These are phyloP conservation scores for Porites australiensis DNA, from an alignment of 64 coral and sea anemone genomes.

Conservation along the genomic window DNA sequence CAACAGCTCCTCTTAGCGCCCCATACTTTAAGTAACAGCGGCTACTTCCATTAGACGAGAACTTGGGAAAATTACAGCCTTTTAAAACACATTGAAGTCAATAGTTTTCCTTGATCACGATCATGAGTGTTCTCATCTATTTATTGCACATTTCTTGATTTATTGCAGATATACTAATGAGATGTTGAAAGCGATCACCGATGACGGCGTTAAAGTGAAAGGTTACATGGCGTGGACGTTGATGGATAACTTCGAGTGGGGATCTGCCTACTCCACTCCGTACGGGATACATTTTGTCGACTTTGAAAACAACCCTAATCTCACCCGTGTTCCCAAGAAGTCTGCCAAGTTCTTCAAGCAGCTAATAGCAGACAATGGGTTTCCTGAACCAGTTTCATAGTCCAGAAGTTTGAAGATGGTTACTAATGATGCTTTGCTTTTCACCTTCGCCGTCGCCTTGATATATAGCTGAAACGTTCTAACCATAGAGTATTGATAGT, in stretches of 20 bases:
- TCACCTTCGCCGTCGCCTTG: background rate
- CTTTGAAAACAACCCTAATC: constrained; percentile 53
- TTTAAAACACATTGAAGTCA: too few species aligned
- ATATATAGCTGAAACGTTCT: background rate
- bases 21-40: too few species aligned
- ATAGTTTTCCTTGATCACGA: too few species aligned
- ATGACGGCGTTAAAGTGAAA: constrained; percentile 81
- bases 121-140: too few species aligned
- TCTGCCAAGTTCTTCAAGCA: constrained; percentile 72
- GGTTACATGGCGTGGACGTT: constrained; percentile 91
- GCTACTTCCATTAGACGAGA: too few species aligned
- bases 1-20: too few species aligned
- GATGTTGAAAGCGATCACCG: constrained; percentile 73
- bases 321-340: constrained; percentile 79
- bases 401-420: background rate
- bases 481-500: too few species aligned
- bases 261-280: constrained; percentile 46
- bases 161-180: constrained; percentile 82
- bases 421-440: background rate
- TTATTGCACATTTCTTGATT: too few species aligned
- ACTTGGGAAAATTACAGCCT: too few species aligned
- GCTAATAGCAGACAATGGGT: constrained; percentile 63
- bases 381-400: background rate
- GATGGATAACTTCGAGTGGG: constrained; percentile 98
- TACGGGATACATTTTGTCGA: constrained; percentile 82